A percentile compares a stretch with the other conserved stretches of the same genome.
These are phyloP conservation scores for Leptonema lineaticorne DNA, from an alignment of 1,140 invertebrate genomes.

Conservation along the genomic window DNA sequence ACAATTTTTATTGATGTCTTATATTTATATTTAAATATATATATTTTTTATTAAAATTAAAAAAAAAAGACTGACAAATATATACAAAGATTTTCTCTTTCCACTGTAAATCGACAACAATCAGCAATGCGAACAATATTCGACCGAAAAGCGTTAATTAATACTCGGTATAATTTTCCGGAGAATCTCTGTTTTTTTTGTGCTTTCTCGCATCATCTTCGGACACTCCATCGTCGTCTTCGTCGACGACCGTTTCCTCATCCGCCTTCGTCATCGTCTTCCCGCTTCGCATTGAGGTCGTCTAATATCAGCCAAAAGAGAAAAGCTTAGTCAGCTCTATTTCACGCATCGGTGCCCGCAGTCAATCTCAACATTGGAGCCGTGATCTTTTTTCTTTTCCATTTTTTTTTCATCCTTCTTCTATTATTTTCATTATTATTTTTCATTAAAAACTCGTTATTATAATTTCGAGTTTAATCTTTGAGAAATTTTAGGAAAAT, in stretches of 20 bases:
- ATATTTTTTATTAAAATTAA: too few relatives aligned
- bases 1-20: too few relatives aligned
- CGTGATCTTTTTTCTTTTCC: too few relatives aligned
- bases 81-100: neutral
- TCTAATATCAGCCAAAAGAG: neutral
- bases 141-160: neutral
- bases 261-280: too few relatives aligned
- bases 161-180: neutral
- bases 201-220: neutral
- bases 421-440: neutral
- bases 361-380: conserved; percentile 3
- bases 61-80: neutral
- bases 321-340: conserved; percentile 11
- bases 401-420: neutral
- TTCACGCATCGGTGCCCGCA: conserved; percentile 5
- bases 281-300: neutral
- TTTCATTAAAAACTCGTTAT: neutral
- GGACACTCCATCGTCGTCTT: too few relatives aligned
- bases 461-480: too few relatives aligned
- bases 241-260: too few relatives aligned
- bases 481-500: too few relatives aligned
- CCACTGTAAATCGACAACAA: neutral
- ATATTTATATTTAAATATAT: too few relatives aligned
- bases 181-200: neutral
- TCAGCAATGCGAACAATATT: neutral